Conservation (phyloP, 2,797 vertebrate genomes). For the Acestrorhynchus altus region DNA sequence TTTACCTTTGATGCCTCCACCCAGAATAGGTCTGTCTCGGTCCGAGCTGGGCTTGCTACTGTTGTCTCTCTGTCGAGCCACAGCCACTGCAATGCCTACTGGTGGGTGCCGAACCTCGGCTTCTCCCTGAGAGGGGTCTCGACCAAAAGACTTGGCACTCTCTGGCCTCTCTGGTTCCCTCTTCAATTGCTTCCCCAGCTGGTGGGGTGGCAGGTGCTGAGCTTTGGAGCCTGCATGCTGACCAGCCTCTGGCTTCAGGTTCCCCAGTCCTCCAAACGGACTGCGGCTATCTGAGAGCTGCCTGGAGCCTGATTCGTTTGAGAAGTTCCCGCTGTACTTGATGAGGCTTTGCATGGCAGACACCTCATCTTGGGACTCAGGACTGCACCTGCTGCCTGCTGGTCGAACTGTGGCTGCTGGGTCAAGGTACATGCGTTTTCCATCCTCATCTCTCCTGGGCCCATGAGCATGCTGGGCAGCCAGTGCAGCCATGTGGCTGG, state of each 20-base stretch:
- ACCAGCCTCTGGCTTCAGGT: constrained; percentile 74
- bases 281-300: constrained; percentile 81
- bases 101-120: constrained; percentile 94
- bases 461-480: constrained; percentile 86
- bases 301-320: constrained; percentile 81
- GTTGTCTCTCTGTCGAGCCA: constrained; percentile 95
- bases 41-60: constrained; percentile 82
- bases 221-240: constrained; percentile 71
- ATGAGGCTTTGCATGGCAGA: constrained; percentile 98
- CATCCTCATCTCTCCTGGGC: constrained; percentile 82
- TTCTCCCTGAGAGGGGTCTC: constrained; percentile 86
- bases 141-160: constrained; percentile 90
- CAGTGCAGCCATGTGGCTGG: constrained; percentile 92
- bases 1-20: constrained; percentile 88
- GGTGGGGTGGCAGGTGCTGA: constrained; percentile 82
- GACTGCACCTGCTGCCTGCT: constrained; percentile 61
- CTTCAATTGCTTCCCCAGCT: constrained; percentile 83
- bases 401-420: constrained; percentile 77
- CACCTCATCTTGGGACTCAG: constrained; percentile 78
- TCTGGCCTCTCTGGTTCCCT: constrained; percentile 92
- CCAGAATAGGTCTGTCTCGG: constrained; percentile 82
- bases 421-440: constrained; percentile 88
- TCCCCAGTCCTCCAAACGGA: constrained; percentile 88
- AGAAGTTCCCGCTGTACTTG: constrained; percentile 95
- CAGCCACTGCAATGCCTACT: constrained; percentile 94